Conservation (phyloP, 2,797 vertebrate genomes). For the Cynodonichthys magdalenae region DNA sequence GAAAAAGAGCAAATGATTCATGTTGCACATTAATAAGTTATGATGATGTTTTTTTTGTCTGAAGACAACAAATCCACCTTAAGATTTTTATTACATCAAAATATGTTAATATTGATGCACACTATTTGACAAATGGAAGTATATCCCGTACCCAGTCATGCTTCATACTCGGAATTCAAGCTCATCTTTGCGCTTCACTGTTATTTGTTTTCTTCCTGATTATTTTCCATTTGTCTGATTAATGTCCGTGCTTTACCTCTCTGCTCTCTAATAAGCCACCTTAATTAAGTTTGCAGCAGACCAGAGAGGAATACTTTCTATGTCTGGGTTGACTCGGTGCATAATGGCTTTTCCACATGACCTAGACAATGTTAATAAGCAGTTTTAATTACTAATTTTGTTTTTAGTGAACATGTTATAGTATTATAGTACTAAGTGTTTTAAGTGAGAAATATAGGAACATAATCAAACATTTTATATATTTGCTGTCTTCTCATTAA, state of each 20-base stretch:
- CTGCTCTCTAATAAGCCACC: constrained; percentile 42
- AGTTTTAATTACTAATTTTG: constrained; percentile 23
- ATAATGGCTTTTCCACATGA: constrained; percentile 29
- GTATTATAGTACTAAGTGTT: constrained; percentile 13
- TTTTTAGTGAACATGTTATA: constrained; percentile 10
- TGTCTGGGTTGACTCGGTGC: constrained; percentile 14
- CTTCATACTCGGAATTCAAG: background rate
- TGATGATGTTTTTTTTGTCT: background rate
- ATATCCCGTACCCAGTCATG: background rate
- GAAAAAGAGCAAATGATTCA: too few relatives aligned
- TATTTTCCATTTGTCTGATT: constrained; percentile 50
- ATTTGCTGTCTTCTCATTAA: background rate
- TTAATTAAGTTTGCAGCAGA: constrained; percentile 47
- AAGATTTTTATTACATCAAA: background rate
- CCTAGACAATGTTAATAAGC: constrained; percentile 35
- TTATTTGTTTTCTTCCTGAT: constrained; percentile 42
- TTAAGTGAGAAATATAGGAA: background rate
- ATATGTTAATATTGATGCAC: background rate
- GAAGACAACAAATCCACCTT: background rate
- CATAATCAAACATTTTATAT: background rate
- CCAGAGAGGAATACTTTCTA: constrained; percentile 14
- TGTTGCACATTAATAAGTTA: too few relatives aligned
- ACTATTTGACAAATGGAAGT: background rate
- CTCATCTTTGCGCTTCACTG: constrained; percentile 12
- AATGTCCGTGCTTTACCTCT: constrained; percentile 49